Base-by-base conservation (phyloP, 2,797 vertebrate genomes). In the Antennarius maculatus region DNA sequence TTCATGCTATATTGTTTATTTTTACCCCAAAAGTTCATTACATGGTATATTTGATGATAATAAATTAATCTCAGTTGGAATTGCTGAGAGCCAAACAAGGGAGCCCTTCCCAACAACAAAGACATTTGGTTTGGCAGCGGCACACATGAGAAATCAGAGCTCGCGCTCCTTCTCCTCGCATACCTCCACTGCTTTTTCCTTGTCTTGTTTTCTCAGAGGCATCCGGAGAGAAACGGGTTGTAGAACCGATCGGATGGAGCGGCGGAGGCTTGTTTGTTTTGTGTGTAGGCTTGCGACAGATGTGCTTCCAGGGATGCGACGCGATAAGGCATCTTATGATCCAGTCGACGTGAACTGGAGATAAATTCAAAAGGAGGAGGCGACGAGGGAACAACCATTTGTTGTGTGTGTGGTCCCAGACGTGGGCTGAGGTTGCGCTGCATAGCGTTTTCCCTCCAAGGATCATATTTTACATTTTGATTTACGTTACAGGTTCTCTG, bases 51-150 rank as follows among this genome's bases (percentile, higher is more conserved):
- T 67, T 69, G 71, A 79, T 34, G 66, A 78, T 82, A 79, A 75
- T 77, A 71, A 81, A 82, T 76, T 14, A 82, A 27, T 78, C 69
- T 83, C 76, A 46, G 71, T 18, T 78, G 78, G 76, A 86, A 66
- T 64, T 6, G 12, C 66, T 72, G 17, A 54, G 65, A 82, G 67
- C 69, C 54, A 74, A 79, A 77, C 69, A 79, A 73, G 66, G 75
- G 64, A 87, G 79, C 58, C 52, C 73, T 86, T 88, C 76, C 77
- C 74, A 81, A 85, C 83, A 82, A 89, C 82, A 89, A 87, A 87
- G 80, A 71, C 41, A 76, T 84, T 84, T 90, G 80, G 80, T 86
- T 91, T 92, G 89, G 88, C 89, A 83, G 61, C 47, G 3, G 69
- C 62, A 47, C 64, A 23, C 63, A 69, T 87, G 85, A 90, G 79